Evolutionary conservation across 1,140 invertebrate species (phyloP).

Genomic region (Heliconius melpomene): DNA sequence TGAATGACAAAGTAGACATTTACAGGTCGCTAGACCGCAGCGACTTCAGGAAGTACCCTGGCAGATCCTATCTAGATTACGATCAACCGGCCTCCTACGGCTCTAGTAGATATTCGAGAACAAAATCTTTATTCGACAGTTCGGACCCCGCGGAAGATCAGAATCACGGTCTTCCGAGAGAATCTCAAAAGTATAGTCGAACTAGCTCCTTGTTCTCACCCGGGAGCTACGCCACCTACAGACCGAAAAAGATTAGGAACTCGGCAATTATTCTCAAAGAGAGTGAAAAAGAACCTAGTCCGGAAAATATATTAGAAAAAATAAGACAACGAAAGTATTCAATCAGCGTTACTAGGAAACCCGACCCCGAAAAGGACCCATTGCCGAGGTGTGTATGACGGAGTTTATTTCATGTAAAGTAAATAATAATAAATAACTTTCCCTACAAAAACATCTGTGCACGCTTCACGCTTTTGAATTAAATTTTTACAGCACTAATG

Average conservation of each 20-base stretch:
- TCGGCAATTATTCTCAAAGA: slow-evolving; percentile 78
- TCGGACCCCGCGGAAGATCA: slow-evolving; percentile 59
- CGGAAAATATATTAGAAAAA: slow-evolving; percentile 79
- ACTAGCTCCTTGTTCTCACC: slow-evolving; percentile 76
- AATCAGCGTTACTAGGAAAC: slow-evolving; percentile 76
- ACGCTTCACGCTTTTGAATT: slow-evolving; percentile 77
- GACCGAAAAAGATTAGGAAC: slow-evolving; percentile 75
- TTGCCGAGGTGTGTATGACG: slow-evolving; percentile 74
- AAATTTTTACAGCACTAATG: slow-evolving; percentile 76
- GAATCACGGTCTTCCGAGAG: slow-evolving; percentile 54
- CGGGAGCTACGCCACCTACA: slow-evolving; percentile 77
- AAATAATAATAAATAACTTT: slow-evolving; percentile 74
- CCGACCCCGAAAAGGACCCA: slow-evolving; percentile 67
- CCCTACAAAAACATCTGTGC: slow-evolving; percentile 72
- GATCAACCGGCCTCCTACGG: slow-evolving; percentile 69
- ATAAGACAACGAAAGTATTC: slow-evolving; percentile 77
- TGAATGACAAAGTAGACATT: slow-evolving; percentile 72
- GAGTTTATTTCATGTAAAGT: slow-evolving; percentile 64
- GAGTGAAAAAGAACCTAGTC: slow-evolving; percentile 74
- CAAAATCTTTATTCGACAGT: slow-evolving; percentile 74
- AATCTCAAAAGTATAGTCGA: slow-evolving; percentile 72
- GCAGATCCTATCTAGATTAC: slow-evolving; percentile 70
- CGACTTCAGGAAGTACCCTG: slow-evolving; percentile 72
- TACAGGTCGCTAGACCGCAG: slow-evolving; percentile 76
- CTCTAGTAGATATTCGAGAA: slow-evolving; percentile 70